A percentile compares a stretch with the other conserved stretches of the same genome.
Conservation (phyloP, 2,888 invertebrate species). For the Cyrtodaria siliqua region DNA sequence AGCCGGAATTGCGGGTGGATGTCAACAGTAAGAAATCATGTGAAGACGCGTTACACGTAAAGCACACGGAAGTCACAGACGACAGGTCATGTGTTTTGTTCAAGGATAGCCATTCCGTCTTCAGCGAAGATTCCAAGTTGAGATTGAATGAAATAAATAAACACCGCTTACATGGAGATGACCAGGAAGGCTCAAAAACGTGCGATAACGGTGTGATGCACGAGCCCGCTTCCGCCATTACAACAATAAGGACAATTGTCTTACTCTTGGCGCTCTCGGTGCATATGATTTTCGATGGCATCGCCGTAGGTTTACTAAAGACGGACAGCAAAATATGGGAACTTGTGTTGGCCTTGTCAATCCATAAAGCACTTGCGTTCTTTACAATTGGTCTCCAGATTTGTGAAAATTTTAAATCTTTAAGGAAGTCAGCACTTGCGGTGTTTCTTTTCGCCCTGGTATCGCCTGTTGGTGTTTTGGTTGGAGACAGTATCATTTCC, state of each 20-base stretch:
- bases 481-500: constrained; percentile 29
- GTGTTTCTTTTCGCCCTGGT: constrained; percentile 19
- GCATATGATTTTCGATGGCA: constrained; percentile 88
- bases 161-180: too few species aligned
- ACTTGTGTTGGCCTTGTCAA: constrained; percentile 86
- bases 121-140: too few species aligned
- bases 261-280: constrained; percentile 87
- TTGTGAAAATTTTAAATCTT: constrained; percentile 22
- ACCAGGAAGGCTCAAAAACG: too few species aligned
- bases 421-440: constrained; percentile 13
- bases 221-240: not conserved
- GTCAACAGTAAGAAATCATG: too few species aligned
- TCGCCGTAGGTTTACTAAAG: constrained; percentile 87
- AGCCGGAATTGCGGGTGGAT: too few species aligned
- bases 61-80: too few species aligned
- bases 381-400: constrained; percentile 87
- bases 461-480: constrained; percentile 25
- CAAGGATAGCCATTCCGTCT: too few species aligned
- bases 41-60: too few species aligned
- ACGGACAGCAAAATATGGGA: constrained; percentile 76
- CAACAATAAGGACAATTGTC: constrained; percentile 84
- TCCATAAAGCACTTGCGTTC: constrained; percentile 88
- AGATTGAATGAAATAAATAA: too few species aligned
- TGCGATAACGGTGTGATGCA: too few species aligned
- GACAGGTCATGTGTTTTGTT: too few species aligned